Base-by-base conservation (phyloP, 2,797 vertebrate genomes). In the Anabas testudineus region DNA sequence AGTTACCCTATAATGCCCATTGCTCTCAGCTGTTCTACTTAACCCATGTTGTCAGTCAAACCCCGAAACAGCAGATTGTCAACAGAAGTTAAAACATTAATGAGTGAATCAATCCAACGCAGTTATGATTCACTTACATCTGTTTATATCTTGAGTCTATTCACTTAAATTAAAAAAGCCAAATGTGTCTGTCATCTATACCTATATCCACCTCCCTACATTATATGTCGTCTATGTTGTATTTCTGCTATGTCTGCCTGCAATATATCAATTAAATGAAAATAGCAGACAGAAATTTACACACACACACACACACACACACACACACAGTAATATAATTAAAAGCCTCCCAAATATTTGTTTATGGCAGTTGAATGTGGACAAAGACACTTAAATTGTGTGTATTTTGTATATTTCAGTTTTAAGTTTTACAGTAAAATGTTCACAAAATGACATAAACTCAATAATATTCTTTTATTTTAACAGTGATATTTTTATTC, bases 21-120 rank as follows among this genome's bases (percentile, higher is more conserved):
- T 57, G 46, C 19, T 21, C 41, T 62, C 18, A 55, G 32, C 30
- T 64, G 22, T 68, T 71, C 61, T n/a, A 19, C 52, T 45, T 19
- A 42, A n/a, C 37, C 53, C 41, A 52, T 41, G 21, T 22, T 18
- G 9, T 71, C 34, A 54, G 7, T 71, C 34, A 54, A 55, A 71
- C 42, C 56, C 53, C 10, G 34, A 74, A 2, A 49, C 53, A 67
- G 21, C 22, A 47, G 15, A 52, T 53, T 26, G 34, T 67, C 63
- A 70, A 78, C 63, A 58, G 21, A 47, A 78, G n/a, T 53, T 26
- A 70, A 58, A 48, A 67, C 16, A 39, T 36, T n/a, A 47, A 58
- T n/a, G n/a, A n/a, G n/a, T n/a, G 71, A 69, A 42, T 67, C 0
- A 39, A 54, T 51, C 19, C 3, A 51, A 42, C 64, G 18, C 10